These are phyloP conservation scores for Bergia puertoricense DNA, from an alignment of 92 coral and sea anemone genomes.

Conservation along the genomic window DNA sequence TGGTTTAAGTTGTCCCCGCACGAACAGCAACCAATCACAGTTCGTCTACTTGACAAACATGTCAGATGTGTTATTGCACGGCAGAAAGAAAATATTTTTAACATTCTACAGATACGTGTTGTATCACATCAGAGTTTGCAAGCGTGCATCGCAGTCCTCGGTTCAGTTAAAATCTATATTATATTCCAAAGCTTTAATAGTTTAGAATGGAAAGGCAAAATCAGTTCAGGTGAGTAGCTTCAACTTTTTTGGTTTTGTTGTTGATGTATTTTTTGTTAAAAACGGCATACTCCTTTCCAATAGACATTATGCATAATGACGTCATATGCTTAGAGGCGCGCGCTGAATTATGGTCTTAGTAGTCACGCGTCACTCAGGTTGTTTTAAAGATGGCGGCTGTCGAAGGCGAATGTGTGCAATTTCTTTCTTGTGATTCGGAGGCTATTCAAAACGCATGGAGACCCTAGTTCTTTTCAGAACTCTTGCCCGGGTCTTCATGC, in stretches of 20 bases:
- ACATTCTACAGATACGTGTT: not conserved
- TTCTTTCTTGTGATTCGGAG: not conserved
- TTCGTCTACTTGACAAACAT: too few species aligned
- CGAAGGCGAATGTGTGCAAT: not conserved
- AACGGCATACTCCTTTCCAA: not conserved
- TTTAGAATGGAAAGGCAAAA: slow-evolving; percentile 24
- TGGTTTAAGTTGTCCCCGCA: too few species aligned
- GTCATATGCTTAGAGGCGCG: too few species aligned
- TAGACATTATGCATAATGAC: too few species aligned
- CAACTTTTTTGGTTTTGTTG: not conserved
- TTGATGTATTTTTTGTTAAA: not conserved
- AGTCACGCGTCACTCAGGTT: too few species aligned
- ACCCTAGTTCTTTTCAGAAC: slow-evolving; percentile 9
- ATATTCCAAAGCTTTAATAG: not conserved
- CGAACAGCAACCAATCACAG: too few species aligned
- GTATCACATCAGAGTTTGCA: not conserved
- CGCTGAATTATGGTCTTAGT: too few species aligned
- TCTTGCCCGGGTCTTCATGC: not conserved
- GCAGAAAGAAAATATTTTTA: not conserved
- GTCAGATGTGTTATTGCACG: not conserved
- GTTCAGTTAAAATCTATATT: not conserved
- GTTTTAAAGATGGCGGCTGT: not conserved
- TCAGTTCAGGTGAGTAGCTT: slow-evolving; percentile 10
- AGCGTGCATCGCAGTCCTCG: not conserved
- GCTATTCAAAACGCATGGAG: not conserved